phyloP scores from a whole-genome alignment of 2,888 invertebrate species.

The Rhingia campestris region DNA sequence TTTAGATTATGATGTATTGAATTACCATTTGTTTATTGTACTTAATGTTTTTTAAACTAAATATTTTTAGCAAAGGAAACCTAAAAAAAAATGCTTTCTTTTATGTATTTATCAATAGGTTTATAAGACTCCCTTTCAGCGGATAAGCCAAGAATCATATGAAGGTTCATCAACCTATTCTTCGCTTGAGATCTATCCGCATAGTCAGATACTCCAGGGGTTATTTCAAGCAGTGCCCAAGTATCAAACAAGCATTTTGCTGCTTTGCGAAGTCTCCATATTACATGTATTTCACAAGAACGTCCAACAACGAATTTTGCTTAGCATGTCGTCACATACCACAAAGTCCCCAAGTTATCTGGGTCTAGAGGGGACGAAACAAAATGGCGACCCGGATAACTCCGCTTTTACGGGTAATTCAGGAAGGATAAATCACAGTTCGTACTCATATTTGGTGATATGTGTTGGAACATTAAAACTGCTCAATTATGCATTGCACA shows the following conservation, averaged over 20 bases:
- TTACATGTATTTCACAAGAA: slow-evolving; percentile 83
- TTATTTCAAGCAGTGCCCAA: slow-evolving; percentile 82
- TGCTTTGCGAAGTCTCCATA: slow-evolving; percentile 82
- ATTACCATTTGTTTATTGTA: neutral
- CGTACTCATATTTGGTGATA: slow-evolving; percentile 50
- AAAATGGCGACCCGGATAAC: slow-evolving; percentile 82
- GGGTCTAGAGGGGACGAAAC: slow-evolving; percentile 82
- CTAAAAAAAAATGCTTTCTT: slow-evolving; percentile 3
- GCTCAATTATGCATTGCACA: slow-evolving; percentile 64
- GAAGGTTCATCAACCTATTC: slow-evolving; percentile 82
- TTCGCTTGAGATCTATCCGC: slow-evolving; percentile 82
- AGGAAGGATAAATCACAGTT: slow-evolving; percentile 32
- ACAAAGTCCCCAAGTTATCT: slow-evolving; percentile 82
- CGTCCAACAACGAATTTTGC: slow-evolving; percentile 81
- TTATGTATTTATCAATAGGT: slow-evolving; percentile 77
- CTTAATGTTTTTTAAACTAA: neutral
- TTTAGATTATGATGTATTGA: neutral
- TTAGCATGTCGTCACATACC: slow-evolving; percentile 80
- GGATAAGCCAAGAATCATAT: slow-evolving; percentile 81
- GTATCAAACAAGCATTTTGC: slow-evolving; percentile 81
- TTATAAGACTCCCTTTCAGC: slow-evolving; percentile 82
- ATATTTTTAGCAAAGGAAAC: neutral
- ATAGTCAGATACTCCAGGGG: slow-evolving; percentile 82
- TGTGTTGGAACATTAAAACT: slow-evolving; percentile 62
- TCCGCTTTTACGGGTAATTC: slow-evolving; percentile 81